A percentile compares a stretch with the other conserved stretches of the same genome.
Evolutionary conservation across 2,113 vertebrate species (phyloP).

Genomic region (Eleginops maclovinus): DNA sequence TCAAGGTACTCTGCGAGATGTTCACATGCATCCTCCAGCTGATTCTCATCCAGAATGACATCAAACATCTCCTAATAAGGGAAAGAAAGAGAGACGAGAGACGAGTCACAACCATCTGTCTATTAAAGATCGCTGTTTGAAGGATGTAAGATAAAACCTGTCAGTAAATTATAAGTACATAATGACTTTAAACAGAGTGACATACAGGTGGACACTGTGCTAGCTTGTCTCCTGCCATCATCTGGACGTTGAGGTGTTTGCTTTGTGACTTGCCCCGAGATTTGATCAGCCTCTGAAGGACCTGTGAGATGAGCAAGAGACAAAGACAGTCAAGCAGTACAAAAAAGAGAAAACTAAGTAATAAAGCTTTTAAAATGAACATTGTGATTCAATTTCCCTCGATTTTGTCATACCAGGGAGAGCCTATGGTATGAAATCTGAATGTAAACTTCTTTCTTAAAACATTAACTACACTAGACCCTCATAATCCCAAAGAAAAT

Average conservation of each 20-base stretch:
- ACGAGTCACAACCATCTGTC: accelerated
- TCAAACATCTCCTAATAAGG: conserved; percentile 92
- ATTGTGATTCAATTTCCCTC: neutral
- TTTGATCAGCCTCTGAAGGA: conserved; percentile 94
- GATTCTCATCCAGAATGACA: conserved; percentile 97
- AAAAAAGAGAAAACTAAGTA: neutral
- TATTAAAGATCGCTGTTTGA: neutral
- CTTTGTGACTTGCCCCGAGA: conserved; percentile 97
- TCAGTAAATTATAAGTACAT: neutral
- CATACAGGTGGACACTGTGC: conserved; percentile 95
- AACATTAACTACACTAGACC: neutral
- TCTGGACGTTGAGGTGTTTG: conserved; percentile 97
- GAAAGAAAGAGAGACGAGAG: neutral
- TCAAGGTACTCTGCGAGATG: conserved; percentile 96
- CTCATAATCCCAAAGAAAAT: too few relatives aligned
- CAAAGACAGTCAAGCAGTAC: neutral
- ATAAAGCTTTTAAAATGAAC: neutral
- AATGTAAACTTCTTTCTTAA: neutral
- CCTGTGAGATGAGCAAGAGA: conserved; percentile 77
- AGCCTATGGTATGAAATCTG: neutral
- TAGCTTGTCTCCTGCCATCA: conserved; percentile 97
- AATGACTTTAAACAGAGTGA: neutral
- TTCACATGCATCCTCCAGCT: conserved; percentile 95
- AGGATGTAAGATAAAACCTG: neutral
- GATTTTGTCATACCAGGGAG: neutral